Evolutionary conservation across 1,140 invertebrate genomes (phyloP).

Genomic region (Drosophila aff.): DNA sequence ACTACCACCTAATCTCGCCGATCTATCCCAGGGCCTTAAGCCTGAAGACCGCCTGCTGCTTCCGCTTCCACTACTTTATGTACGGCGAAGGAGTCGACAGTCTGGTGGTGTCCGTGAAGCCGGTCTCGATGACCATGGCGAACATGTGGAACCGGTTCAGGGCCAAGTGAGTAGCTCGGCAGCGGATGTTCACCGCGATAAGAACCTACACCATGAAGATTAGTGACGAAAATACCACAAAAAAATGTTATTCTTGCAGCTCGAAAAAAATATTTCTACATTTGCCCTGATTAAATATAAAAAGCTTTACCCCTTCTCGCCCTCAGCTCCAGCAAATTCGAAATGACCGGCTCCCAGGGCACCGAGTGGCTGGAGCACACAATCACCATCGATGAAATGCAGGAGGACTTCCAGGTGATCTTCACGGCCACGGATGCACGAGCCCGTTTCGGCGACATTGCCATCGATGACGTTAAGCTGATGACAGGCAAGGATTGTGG

Average conservation of each 20-base stretch:
- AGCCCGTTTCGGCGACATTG: constrained; percentile 67
- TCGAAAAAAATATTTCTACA: background rate
- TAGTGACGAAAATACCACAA: background rate
- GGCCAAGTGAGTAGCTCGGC: constrained; percentile 37
- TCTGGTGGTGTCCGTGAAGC: constrained; percentile 70
- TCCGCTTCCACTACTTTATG: constrained; percentile 79
- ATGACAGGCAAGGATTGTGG: constrained; percentile 69
- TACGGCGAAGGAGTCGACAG: constrained; percentile 71
- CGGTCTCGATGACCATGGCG: constrained; percentile 32
- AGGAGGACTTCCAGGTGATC: constrained; percentile 70
- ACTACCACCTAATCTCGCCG: constrained; percentile 63
- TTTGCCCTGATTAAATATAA: background rate
- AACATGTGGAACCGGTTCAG: constrained; percentile 41
- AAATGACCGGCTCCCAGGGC: constrained; percentile 53
- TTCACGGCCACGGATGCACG: constrained; percentile 59
- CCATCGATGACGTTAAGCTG: constrained; percentile 78
- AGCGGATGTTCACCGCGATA: constrained; percentile 16
- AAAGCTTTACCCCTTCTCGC: background rate
- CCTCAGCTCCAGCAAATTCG: constrained; percentile 49
- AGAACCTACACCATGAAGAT: background rate
- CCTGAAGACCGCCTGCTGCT: constrained; percentile 75
- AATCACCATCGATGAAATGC: constrained; percentile 71
- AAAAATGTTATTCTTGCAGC: background rate
- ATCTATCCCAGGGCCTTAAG: constrained; percentile 61
- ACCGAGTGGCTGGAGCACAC: constrained; percentile 71